Evolutionary conservation across 2,797 vertebrate species (phyloP).

Genomic region (Siniperca scherzeri): DNA sequence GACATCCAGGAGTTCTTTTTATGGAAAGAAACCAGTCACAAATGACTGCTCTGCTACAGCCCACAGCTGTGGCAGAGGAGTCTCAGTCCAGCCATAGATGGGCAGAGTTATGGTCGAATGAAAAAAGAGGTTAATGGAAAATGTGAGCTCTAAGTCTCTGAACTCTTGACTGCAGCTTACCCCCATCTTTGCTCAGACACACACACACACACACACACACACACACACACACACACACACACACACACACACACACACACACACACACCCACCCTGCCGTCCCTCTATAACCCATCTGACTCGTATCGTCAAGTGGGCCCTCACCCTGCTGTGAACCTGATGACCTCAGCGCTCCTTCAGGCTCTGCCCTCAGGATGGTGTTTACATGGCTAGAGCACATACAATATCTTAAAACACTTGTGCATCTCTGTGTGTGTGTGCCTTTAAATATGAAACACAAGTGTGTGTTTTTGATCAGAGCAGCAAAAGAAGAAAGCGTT

Average conservation of each 20-base stretch:
- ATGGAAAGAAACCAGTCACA: conserved; percentile 70
- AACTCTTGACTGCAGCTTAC: conserved; percentile 56
- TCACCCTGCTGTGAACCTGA: conserved; percentile 62
- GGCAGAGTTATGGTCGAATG: conserved; percentile 67
- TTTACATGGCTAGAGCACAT: conserved; percentile 42
- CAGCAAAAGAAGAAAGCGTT: conserved; percentile 12
- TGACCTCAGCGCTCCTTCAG: conserved; percentile 46
- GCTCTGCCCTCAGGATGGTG: conserved; percentile 40
- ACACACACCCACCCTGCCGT: background rate
- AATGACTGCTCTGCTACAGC: conserved; percentile 59
- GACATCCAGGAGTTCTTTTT: conserved; percentile 72
- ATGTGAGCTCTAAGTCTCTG: conserved; percentile 71
- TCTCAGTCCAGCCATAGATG: conserved; percentile 75
- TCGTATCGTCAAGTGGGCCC: conserved; percentile 39
- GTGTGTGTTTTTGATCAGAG: conserved; percentile 24
- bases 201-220: too few relatives aligned
- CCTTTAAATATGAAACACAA: conserved; percentile 30
- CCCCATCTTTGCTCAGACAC: conserved; percentile 38
- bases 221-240: too few relatives aligned
- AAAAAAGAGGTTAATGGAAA: conserved; percentile 78
- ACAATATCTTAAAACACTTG: conserved; percentile 31
- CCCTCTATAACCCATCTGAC: conserved; percentile 26
- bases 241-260: too few relatives aligned
- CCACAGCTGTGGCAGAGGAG: conserved; percentile 48
- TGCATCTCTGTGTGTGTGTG: conserved; percentile 5